Base-by-base conservation (phyloP, 1,140 invertebrate genomes). In the Neodiprion lecontei region DNA sequence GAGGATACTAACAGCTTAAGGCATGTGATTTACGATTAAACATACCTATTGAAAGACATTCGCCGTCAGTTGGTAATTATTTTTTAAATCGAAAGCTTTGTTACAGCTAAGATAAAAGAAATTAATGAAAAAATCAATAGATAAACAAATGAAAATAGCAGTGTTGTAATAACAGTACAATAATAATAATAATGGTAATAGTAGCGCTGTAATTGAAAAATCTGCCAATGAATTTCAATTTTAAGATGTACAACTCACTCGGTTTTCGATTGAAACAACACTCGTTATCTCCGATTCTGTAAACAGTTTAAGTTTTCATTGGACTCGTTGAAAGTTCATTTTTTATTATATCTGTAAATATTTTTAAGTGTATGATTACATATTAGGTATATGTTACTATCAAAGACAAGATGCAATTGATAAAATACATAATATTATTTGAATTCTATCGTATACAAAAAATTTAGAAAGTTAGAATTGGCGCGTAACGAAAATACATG, bases 361-460 rank as follows among this genome's bases (percentile, higher is more conserved):
- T 61, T 61, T 61, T 61, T 61, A 61, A 61, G 53, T 61, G n/a
- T 61, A 61, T 61, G n/a, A 12, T 17, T 61, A 61, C n/a, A 61
- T 12, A 61, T 61, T 61, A 61, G n/a, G n/a, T 61, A 14, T 61
- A 61, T 61, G n/a, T 61, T 61, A 61, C n/a, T 61, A 61, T 61
- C 53, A 12, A 61, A 61, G 53, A 61, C 11, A 61, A 61, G 53
- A 61, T 61, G 53, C 53, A 61, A 61, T 61, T 61, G 5, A 61
- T 61, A 61, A 61, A 61, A 61, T 61, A 61, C 53, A 61, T 61
- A 61, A 61, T 61, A 61, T 61, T 61, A 61, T 61, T 61, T 61
- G 11, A 61, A 17, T 61, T 61, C 53, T 61, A 8, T 61, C 11
- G n/a, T 61, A 4, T 4, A 61, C 1, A 61, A 61, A 61, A 11